These are phyloP conservation scores for Drosophila pseudoobscura DNA, from an alignment of 1,140 invertebrate genomes.

Conservation along the genomic window DNA sequence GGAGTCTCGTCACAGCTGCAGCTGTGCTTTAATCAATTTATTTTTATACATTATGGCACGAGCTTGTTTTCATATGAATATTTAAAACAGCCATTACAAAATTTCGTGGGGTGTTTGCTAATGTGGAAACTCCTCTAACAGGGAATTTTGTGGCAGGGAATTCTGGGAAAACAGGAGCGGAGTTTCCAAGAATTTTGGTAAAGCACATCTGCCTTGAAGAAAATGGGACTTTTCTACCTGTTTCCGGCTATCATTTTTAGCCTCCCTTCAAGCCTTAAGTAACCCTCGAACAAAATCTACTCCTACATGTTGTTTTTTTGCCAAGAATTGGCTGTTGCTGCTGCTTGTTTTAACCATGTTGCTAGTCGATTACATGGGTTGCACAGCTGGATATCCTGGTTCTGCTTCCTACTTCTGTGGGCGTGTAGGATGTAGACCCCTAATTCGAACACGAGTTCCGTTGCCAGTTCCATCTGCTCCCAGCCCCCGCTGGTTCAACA, in stretches of 20 bases:
- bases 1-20: not conserved
- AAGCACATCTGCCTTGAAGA: no score
- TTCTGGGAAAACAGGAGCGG: no score
- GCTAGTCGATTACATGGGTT: conserved; percentile 28
- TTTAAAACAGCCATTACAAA: conserved; percentile 20
- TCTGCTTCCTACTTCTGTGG: no score
- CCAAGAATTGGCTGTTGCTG: conserved; percentile 4
- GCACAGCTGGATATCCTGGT: conserved; percentile 29
- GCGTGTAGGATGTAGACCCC: not conserved
- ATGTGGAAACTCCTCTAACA: not conserved
- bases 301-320: conserved; percentile 6
- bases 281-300: not conserved
- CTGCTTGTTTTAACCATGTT: conserved; percentile 4
- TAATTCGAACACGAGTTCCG: conserved; percentile 29
- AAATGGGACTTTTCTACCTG: no score
- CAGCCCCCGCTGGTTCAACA: conserved; percentile 14
- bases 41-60: conserved; percentile 12
- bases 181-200: no score
- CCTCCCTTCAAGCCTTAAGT: no score
- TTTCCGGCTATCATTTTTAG: no score
- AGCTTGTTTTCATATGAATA: conserved; percentile 15
- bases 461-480: not conserved
- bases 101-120: not conserved
- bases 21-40: conserved; percentile 44
- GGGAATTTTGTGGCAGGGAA: no score